These are phyloP conservation scores for Anoplophora glabripennis DNA, from an alignment of 1,140 invertebrate species.

Conservation along the genomic window DNA sequence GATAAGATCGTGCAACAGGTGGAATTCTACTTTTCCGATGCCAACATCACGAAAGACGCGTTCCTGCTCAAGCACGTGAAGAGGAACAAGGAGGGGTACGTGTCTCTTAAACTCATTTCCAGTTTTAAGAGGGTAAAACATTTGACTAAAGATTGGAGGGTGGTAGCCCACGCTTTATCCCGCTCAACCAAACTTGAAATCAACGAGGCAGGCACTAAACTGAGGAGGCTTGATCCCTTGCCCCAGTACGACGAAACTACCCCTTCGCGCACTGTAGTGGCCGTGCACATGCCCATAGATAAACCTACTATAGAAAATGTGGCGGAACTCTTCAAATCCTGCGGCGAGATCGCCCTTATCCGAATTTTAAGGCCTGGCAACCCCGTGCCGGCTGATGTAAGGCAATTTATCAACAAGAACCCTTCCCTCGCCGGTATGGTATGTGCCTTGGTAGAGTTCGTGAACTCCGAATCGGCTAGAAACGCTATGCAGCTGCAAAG, in stretches of 20 bases:
- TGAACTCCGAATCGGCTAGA: conserved; percentile 78
- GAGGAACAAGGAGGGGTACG: conserved; percentile 91
- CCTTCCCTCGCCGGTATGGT: conserved; percentile 81
- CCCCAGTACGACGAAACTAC: conserved; percentile 89
- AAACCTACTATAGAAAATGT: conserved; percentile 83
- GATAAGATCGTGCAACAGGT: conserved; percentile 79
- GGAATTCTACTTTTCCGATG: conserved; percentile 93
- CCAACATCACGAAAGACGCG: conserved; percentile 91
- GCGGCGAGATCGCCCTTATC: conserved; percentile 84
- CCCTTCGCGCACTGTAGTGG: conserved; percentile 85
- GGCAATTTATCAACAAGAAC: conserved; percentile 85
- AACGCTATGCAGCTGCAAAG: conserved; percentile 65
- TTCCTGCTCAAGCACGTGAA: conserved; percentile 93
- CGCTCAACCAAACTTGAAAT: conserved; percentile 81
- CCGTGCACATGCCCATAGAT: conserved; percentile 78
- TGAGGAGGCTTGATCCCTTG: conserved; percentile 79
- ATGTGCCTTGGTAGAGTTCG: conserved; percentile 87
- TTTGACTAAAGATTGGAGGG: conserved; percentile 88
- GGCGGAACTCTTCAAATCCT: conserved; percentile 80
- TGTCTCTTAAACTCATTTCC: conserved; percentile 89
- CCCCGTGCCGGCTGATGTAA: conserved; percentile 81
- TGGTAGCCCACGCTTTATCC: conserved; percentile 79
- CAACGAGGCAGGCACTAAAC: conserved; percentile 86
- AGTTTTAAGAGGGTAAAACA: conserved; percentile 91
- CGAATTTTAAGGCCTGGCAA: conserved; percentile 82